phyloP scores from a whole-genome alignment of 2,888 invertebrate genomes.

The Ptychoptera albimana region DNA sequence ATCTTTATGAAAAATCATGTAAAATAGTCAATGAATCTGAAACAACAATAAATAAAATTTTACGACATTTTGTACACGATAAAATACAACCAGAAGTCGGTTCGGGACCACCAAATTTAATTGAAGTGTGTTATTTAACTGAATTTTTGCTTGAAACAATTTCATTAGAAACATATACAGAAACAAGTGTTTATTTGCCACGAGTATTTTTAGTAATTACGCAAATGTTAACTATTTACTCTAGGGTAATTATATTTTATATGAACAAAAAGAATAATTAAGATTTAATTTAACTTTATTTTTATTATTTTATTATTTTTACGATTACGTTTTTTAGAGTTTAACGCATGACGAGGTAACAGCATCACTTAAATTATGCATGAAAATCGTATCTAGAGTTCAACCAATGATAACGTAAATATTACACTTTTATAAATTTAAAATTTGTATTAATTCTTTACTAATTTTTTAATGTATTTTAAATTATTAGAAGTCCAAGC shows the following conservation, averaged over 20 bases:
- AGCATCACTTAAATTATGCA: slow-evolving; percentile 47
- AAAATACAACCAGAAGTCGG: slow-evolving; percentile 36
- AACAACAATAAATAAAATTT: slow-evolving; percentile 14
- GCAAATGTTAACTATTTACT: slow-evolving; percentile 39
- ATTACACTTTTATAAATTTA: neutral
- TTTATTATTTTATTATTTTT: neutral
- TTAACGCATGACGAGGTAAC: slow-evolving; percentile 39
- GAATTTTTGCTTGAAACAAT: slow-evolving; percentile 62
- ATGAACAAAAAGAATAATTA: no score
- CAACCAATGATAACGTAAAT: slow-evolving; percentile 43
- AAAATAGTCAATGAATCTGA: slow-evolving; percentile 17
- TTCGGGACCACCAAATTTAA: slow-evolving; percentile 42
- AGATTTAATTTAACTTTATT: neutral
- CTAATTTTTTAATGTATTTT: neutral
- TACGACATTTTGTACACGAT: no score
- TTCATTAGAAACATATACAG: slow-evolving; percentile 56
- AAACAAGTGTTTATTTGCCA: slow-evolving; percentile 65
- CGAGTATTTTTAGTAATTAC: slow-evolving; percentile 53
- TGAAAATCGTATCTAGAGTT: slow-evolving; percentile 57
- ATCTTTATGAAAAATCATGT: slow-evolving; percentile 43
- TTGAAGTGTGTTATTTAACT: slow-evolving; percentile 54
- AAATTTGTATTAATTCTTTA: neutral
- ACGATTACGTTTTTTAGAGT: slow-evolving; percentile 15
- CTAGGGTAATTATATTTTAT: slow-evolving; percentile 16
- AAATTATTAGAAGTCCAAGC: neutral